phyloP scores from a whole-genome alignment of 2,888 invertebrate species.

The Tenthredo notha region DNA sequence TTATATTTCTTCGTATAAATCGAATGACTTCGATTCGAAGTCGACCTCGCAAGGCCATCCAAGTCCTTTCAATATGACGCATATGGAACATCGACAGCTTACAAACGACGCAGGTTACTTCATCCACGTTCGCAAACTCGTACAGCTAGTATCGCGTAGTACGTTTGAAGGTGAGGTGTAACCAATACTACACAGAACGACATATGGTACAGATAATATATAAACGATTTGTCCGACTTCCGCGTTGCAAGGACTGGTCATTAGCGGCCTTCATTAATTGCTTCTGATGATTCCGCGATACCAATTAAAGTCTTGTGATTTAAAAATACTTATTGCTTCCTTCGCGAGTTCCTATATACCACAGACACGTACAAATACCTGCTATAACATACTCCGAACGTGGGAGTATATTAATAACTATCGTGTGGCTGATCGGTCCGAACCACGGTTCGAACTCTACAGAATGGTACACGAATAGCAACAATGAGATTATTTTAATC shows the following conservation, averaged over 20 bases:
- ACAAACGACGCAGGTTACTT: not conserved
- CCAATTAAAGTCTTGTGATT: conserved; percentile 29
- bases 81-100: not conserved
- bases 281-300: conserved; percentile 40
- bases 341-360: not conserved
- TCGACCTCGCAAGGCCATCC: conserved; percentile 19
- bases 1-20: not conserved
- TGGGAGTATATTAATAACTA: conserved; percentile 48
- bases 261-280: conserved; percentile 50
- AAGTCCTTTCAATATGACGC: not conserved
- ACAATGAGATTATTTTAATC: conserved; percentile 46
- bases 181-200: conserved; percentile 3
- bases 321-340: conserved; percentile 5
- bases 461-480: not conserved
- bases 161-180: conserved; percentile 5
- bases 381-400: not conserved
- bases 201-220: conserved; percentile 27
- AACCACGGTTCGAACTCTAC: not conserved
- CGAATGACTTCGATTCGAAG: not conserved
- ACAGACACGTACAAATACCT: not conserved
- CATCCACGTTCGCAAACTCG: not conserved
- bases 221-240: conserved; percentile 51
- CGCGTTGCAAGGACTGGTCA: conserved; percentile 41
- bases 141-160: not conserved
- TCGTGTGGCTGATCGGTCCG: not conserved